Evolutionary conservation across 1,140 invertebrate species (phyloP).

Genomic region (Drosophila athabasca): DNA sequence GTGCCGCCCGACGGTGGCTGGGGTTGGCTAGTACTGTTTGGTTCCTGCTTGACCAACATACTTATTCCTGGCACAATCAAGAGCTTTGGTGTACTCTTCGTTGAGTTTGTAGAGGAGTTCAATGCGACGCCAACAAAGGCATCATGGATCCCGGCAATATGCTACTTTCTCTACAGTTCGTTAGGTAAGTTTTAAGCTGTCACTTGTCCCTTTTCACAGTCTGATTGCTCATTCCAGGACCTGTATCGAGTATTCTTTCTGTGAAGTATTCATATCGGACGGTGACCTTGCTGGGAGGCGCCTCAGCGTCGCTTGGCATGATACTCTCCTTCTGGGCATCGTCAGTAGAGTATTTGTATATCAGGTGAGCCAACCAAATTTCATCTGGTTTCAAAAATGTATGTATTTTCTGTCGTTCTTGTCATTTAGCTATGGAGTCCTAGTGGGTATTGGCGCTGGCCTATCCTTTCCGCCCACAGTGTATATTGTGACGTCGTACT

Average conservation of each 20-base stretch:
- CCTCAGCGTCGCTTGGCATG: slow-evolving; percentile 93
- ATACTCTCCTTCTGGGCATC: slow-evolving; percentile 92
- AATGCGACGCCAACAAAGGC: slow-evolving; percentile 88
- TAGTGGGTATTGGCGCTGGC: slow-evolving; percentile 92
- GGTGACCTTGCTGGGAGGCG: slow-evolving; percentile 93
- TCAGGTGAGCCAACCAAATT: slow-evolving; percentile 86
- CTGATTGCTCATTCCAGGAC: slow-evolving; percentile 86
- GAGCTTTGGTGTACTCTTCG: slow-evolving; percentile 92
- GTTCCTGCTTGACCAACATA: slow-evolving; percentile 91
- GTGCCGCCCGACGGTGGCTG: slow-evolving; percentile 89
- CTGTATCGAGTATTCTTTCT: slow-evolving; percentile 94
- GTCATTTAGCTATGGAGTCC: slow-evolving; percentile 89
- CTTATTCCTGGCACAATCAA: slow-evolving; percentile 93
- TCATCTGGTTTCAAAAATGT: neutral
- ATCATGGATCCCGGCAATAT: slow-evolving; percentile 92
- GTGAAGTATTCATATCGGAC: slow-evolving; percentile 96
- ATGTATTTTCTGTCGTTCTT: neutral
- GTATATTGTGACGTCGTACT: slow-evolving; percentile 95
- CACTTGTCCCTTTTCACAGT: neutral
- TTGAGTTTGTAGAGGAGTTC: slow-evolving; percentile 91
- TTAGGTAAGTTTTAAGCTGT: slow-evolving; percentile 85
- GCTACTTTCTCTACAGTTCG: slow-evolving; percentile 94
- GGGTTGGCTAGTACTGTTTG: slow-evolving; percentile 93
- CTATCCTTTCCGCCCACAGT: slow-evolving; percentile 93
- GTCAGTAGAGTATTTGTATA: slow-evolving; percentile 90